Conservation (phyloP, 2,888 invertebrate species). For the Siphlonurus alternatus region DNA sequence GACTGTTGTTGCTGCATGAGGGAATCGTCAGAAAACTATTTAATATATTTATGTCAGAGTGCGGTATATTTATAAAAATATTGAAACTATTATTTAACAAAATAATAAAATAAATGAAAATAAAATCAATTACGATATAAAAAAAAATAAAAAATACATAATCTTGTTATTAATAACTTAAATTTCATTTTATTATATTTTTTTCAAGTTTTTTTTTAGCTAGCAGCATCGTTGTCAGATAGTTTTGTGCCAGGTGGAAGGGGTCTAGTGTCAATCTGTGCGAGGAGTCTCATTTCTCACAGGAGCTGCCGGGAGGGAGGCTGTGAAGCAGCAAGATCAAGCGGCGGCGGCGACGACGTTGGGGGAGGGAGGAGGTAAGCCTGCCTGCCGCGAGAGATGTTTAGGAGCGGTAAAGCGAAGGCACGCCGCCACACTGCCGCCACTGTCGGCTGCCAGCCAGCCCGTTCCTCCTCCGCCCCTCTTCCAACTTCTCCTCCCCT, state of each 20-base stretch:
- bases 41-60: no score
- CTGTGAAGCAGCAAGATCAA: no score
- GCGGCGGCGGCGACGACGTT: not conserved
- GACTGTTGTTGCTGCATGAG: no score
- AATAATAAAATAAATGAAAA: no score
- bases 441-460: not conserved
- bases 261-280: not conserved
- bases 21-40: no score
- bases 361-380: not conserved
- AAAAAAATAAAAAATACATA: no score
- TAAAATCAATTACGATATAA: no score
- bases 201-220: not conserved
- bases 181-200: not conserved
- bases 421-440: not conserved
- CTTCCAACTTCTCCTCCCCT: no score
- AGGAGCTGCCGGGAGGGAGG: not conserved
- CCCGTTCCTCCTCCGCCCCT: not conserved
- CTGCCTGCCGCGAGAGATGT: not conserved
- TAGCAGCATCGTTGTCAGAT: not conserved
- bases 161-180: no score
- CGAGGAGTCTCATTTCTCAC: not conserved
- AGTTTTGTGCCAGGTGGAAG: not conserved
- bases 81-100: no score
- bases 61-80: no score
- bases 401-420: not conserved